These are phyloP conservation scores for Antigone vipio DNA, from an alignment of 2,113 vertebrate genomes.

Conservation along the genomic window DNA sequence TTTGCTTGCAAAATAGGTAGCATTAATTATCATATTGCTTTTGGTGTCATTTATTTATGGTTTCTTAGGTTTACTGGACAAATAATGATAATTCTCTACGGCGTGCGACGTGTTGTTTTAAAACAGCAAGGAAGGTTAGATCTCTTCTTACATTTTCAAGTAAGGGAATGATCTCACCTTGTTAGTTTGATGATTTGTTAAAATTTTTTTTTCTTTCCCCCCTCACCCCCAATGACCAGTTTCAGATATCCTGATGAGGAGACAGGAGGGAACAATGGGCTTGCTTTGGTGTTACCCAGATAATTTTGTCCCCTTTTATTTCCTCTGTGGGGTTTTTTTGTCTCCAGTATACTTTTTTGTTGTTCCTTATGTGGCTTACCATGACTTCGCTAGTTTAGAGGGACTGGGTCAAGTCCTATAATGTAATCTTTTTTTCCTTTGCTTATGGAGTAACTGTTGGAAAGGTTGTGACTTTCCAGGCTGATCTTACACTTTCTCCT, in stretches of 20 bases:
- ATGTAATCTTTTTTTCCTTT: neutral
- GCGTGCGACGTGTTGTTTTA: neutral
- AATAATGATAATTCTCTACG: neutral
- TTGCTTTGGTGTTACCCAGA: neutral
- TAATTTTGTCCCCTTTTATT: neutral
- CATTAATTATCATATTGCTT: neutral
- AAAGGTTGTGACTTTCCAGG: neutral
- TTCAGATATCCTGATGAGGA: neutral
- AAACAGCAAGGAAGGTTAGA: neutral
- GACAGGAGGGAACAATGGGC: neutral
- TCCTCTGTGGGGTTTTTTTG: accelerated
- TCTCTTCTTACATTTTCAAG: neutral
- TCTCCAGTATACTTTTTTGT: neutral
- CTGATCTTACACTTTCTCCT: neutral
- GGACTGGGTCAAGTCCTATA: neutral
- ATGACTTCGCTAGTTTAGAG: neutral
- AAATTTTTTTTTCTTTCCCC: too few relatives aligned
- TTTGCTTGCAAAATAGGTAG: neutral
- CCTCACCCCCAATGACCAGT: neutral
- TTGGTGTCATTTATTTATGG: neutral
- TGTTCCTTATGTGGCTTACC: neutral
- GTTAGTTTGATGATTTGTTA: neutral
- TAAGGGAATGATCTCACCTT: neutral
- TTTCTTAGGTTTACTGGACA: neutral
- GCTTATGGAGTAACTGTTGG: neutral